A percentile compares a stretch with the other conserved stretches of the same genome.
These are phyloP conservation scores for Ophion obscuratus DNA, from an alignment of 2,888 invertebrate species.

Conservation along the genomic window DNA sequence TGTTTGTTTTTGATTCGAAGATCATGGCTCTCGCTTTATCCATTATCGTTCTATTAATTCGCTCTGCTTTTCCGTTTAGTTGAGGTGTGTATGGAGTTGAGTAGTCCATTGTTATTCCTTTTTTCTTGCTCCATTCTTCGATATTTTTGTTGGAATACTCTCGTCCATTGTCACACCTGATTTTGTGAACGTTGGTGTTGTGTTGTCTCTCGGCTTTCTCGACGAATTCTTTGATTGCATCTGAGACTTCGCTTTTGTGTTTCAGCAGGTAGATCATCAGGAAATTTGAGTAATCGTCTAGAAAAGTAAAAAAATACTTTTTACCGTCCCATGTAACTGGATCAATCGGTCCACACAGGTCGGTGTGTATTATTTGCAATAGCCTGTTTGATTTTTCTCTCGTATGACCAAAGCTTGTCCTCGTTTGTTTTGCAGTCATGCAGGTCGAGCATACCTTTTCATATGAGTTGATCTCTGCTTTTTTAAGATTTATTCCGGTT, in stretches of 20 bases:
- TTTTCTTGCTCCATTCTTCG: constrained; percentile 21
- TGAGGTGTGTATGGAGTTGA: constrained; percentile 64
- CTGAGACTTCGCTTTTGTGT: constrained; percentile 37
- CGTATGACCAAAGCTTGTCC: constrained; percentile 26
- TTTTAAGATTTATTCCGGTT: constrained; percentile 3
- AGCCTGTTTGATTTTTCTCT: constrained; percentile 28
- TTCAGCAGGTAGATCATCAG: constrained; percentile 52
- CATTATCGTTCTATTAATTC: constrained; percentile 74
- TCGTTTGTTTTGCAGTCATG: constrained; percentile 26
- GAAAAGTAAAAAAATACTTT: constrained; percentile 54
- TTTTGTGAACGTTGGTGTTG: constrained; percentile 39
- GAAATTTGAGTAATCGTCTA: constrained; percentile 62
- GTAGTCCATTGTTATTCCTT: constrained; percentile 61
- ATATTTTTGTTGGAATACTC: constrained; percentile 61
- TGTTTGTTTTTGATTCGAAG: constrained; percentile 69
- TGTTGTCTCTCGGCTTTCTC: constrained; percentile 28
- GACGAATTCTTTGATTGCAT: constrained; percentile 44
- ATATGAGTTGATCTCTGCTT: constrained; percentile 10
- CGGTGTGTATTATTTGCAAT: constrained; percentile 62
- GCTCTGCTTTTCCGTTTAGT: constrained; percentile 69
- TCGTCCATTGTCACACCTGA: constrained; percentile 64
- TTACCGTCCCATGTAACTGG: constrained; percentile 47
- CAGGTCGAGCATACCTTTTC: constrained; percentile 24
- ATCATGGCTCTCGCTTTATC: constrained; percentile 69
- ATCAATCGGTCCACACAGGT: constrained; percentile 66